Evolutionary conservation across 1,140 invertebrate genomes (phyloP).

Genomic region (Drosophila prosaltans): DNA sequence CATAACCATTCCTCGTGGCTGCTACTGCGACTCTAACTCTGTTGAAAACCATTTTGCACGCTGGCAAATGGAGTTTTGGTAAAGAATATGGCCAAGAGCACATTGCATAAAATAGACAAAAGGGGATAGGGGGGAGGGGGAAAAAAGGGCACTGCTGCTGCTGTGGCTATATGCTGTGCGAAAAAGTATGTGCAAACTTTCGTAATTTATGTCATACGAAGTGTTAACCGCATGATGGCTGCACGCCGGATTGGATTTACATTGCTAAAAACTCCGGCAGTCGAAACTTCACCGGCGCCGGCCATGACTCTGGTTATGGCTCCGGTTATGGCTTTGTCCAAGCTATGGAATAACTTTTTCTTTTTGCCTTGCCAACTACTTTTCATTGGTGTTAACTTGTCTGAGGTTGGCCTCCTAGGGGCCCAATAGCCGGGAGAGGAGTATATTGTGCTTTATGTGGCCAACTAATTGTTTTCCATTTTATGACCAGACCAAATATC

Average conservation of each 20-base stretch:
- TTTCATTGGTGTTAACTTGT: constrained; percentile 67
- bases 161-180: constrained; percentile 54
- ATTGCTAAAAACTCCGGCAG: constrained; percentile 71
- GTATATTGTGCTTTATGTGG: constrained; percentile 27
- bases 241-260: constrained; percentile 80
- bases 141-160: constrained; percentile 1
- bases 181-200: constrained; percentile 80
- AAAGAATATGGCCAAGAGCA: constrained; percentile 69
- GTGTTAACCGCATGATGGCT: constrained; percentile 81
- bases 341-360: constrained; percentile 50
- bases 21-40: constrained; percentile 12
- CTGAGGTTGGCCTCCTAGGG: constrained; percentile 14
- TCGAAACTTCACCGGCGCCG: constrained; percentile 65
- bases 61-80: constrained; percentile 63
- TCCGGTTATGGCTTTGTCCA: constrained; percentile 10
- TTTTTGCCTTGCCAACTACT: constrained; percentile 47
- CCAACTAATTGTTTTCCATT: constrained; percentile 72
- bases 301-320: constrained; percentile 15
- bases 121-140: neutral
- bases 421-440: neutral
- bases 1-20: neutral
- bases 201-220: constrained; percentile 81
- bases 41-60: constrained; percentile 75
- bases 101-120: constrained; percentile 45
- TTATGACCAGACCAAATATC: constrained; percentile 60